Evolutionary conservation across 2,888 invertebrate species (phyloP).

Genomic region (Zeuzera pyrina): DNA sequence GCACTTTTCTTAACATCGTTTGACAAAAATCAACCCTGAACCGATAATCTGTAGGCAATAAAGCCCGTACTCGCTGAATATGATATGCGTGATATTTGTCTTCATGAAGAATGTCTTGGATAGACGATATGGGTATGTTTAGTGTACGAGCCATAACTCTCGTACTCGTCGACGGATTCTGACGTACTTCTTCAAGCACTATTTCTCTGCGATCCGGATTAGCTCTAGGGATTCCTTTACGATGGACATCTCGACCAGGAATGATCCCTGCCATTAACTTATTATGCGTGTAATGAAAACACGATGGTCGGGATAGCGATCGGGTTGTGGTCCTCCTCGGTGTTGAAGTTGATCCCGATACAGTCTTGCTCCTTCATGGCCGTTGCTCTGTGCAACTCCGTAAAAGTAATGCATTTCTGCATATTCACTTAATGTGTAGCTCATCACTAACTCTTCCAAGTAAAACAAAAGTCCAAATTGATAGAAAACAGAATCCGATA

Average conservation of each 20-base stretch:
- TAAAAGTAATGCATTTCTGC: constrained; percentile 14
- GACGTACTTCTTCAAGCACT: constrained; percentile 1
- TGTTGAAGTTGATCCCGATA: constrained; percentile 6
- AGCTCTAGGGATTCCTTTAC: constrained; percentile 3
- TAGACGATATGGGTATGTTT: constrained; percentile 7
- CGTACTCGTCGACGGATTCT: neutral
- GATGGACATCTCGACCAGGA: too few relatives aligned
- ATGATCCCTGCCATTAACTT: constrained; percentile 6
- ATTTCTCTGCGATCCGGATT: neutral
- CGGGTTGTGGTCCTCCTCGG: too few relatives aligned
- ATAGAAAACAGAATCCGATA: too few relatives aligned
- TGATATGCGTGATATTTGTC: constrained; percentile 7
- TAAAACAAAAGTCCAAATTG: too few relatives aligned
- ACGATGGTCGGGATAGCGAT: too few relatives aligned
- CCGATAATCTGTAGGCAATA: too few relatives aligned
- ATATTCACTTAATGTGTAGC: constrained; percentile 10
- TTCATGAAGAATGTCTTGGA: constrained; percentile 7
- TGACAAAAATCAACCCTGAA: too few relatives aligned
- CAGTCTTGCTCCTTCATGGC: constrained; percentile 8
- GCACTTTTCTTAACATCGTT: too few relatives aligned
- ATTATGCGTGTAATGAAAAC: constrained; percentile 10
- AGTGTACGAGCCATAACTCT: neutral
- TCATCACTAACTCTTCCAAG: constrained; percentile 6
- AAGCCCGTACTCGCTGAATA: too few relatives aligned
- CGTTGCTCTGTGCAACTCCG: constrained; percentile 12